Evolutionary conservation across 2,888 invertebrate genomes (phyloP), one percentile per base, ranked within the genome.

Genomic region (Nipponacmea schrenckii): DNA sequence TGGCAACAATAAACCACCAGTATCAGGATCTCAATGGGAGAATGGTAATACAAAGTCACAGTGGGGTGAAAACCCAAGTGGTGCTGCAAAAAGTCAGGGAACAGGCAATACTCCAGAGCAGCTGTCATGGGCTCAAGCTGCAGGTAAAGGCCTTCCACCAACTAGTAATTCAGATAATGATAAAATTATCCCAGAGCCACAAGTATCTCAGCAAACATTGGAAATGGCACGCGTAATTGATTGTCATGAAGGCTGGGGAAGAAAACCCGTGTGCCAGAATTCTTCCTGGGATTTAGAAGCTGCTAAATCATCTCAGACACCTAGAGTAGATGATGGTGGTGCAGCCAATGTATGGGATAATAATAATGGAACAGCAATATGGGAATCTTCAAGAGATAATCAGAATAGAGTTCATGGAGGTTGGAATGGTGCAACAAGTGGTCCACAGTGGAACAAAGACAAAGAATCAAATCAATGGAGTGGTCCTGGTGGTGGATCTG

Each of bases 311-410:
- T 75, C 77, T 24, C 39, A 72, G 27, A 77, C 75, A 45, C 45
- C 56, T 62, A 70, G 66, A 17, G 48, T 15, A 48, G 67, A 67
- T 46, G 70, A 69, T 44, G 68, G 69, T 64, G 63, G 69, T 24
- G 73, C 74, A 26, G 70, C 80, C 90, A 90, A 71, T 27, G 91
- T 94, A 79, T 96, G 96, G 96, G 96, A 96, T 86, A 93, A 93
- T 78, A 96, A 96, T 85, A 96, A 96, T 89, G 89, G 89, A 63
- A 90, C 90, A 44, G 85, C 89, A 65, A 86, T 87, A 68, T 88
- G 87, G 88, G 86, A 87, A 78, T 78, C 86, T 27, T 77, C 77
- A 20, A 79, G 81, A 48, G 77, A 74, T 62, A 74, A 74, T 46
- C 73, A 72, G 17, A 45, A 67, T 27, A 68, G 70, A 67, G 72